Evolutionary conservation across 2,888 invertebrate species (phyloP).

Genomic region (Argyresthia albistria): DNA sequence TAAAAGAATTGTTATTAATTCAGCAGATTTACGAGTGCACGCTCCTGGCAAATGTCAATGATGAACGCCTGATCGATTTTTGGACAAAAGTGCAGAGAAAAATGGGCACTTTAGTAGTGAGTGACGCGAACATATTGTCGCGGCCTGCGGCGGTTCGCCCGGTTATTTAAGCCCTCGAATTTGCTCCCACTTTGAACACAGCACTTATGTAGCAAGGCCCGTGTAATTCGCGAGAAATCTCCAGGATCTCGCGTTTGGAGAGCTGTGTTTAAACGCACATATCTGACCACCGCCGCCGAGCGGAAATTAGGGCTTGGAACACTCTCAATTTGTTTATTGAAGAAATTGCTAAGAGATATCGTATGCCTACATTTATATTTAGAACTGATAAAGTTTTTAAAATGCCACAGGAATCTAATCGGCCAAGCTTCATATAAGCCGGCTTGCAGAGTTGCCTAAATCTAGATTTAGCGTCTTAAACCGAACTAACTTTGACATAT

Average conservation of each 20-base stretch:
- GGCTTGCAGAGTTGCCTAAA: no score
- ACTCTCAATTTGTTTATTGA: background rate
- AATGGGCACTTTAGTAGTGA: conserved; percentile 9
- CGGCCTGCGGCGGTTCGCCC: conserved; percentile 12
- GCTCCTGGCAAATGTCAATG: conserved; percentile 32
- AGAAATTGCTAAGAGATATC: background rate
- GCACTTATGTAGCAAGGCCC: background rate
- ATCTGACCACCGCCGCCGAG: no score
- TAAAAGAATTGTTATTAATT: background rate
- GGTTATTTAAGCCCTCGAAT: conserved; percentile 26
- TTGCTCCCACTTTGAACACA: conserved; percentile 20
- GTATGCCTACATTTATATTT: background rate
- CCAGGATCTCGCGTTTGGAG: background rate
- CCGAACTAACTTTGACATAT: no score
- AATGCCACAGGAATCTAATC: no score
- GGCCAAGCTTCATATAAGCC: no score
- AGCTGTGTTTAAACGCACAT: no score
- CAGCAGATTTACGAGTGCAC: background rate
- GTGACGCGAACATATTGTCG: conserved; percentile 25
- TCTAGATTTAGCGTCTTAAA: no score
- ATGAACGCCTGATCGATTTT: conserved; percentile 32
- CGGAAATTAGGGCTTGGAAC: background rate
- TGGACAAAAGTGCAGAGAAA: conserved; percentile 18
- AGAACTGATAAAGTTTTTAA: no score
- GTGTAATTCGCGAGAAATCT: background rate